Evolutionary conservation across 2,888 invertebrate genomes (phyloP), one percentile per base, ranked within the genome.

Genomic region (Baccha elongata): DNA sequence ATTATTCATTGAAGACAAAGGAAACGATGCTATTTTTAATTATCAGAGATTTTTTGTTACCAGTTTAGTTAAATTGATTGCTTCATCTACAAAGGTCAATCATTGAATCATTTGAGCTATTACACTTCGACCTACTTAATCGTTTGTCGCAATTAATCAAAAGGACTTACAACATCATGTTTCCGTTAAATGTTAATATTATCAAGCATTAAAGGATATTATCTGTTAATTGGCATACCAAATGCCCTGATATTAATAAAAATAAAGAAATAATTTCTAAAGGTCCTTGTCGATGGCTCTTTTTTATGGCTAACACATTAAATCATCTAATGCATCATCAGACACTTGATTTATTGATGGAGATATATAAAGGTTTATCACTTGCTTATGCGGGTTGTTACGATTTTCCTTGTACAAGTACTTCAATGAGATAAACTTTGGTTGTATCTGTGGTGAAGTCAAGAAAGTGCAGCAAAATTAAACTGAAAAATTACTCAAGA

Each of bases 151-250:
- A 48, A 40, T 68, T 68, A 68, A 80, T 80, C 79, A 40, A 3
- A 2, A 23, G 26, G 44, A 26, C 29, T 68, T 64, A 73, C 62
- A 35, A 19, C 55, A 26, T 68, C 50, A 37, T 74, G 55, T 64
- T 46, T 35, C 19, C 26, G 32, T 40, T 68, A 48, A 40, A 32
- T 53, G 15, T 8, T 48, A 32, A 53, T 40, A 29, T 72, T 79
- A 67, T 67, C 52, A 17, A 48, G 3, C 15, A 48, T 15, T 17
- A 48, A 64, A 26, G 48, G 35, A 80, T 17, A 58, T 74, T 69
- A 80, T 64, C 69, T 65, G 26, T 32, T 74, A 74, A 80, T 69
- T 64, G 80, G 48, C 42, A 62, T 53, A 53, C 35, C 15, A 48
- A 48, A 55, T 19, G 7, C 35, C 23, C 29, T 4, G 26, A 29